Evolutionary conservation across 53 echinoderm and acorn worm genomes (phyloP).

Genomic region (Stichopus horrens): DNA sequence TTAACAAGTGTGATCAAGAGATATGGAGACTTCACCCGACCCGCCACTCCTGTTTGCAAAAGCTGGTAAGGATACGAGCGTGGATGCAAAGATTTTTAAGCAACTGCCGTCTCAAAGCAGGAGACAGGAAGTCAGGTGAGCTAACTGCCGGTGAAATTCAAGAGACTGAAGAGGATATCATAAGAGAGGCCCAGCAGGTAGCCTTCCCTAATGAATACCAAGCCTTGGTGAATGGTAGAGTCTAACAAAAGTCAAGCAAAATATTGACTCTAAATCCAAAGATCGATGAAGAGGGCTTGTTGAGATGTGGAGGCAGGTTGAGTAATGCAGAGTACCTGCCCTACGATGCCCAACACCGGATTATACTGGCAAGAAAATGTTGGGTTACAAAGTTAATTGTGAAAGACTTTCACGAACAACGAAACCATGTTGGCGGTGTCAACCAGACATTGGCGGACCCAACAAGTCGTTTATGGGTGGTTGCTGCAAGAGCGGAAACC

Average conservation of each 20-base stretch:
- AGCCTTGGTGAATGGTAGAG: too few relatives aligned
- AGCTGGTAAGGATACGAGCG: neutral
- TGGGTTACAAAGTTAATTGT: slow-evolving; percentile 34
- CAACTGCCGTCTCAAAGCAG: neutral
- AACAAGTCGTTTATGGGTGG: slow-evolving; percentile 17
- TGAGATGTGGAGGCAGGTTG: slow-evolving; percentile 36
- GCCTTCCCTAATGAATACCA: neutral
- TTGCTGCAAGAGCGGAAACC: slow-evolving; percentile 26
- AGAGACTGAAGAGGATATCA: neutral
- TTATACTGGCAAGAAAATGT: neutral
- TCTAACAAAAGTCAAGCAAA: neutral
- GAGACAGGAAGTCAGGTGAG: slow-evolving; percentile 2
- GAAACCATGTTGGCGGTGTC: slow-evolving; percentile 24
- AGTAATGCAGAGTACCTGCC: neutral
- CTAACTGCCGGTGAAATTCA: too few relatives aligned
- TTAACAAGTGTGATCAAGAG: too few relatives aligned
- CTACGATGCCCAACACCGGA: slow-evolving; percentile 7
- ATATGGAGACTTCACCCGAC: too few relatives aligned
- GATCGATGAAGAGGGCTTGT: slow-evolving; percentile 18
- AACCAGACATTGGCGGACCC: slow-evolving; percentile 32
- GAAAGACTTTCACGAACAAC: slow-evolving; percentile 29
- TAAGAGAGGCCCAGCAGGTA: neutral
- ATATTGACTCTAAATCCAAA: slow-evolving; percentile 13
- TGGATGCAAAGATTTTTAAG: neutral
- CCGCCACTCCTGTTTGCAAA: neutral